Evolutionary conservation across 1,140 invertebrate genomes (phyloP).

Genomic region (Drosophila hydei): DNA sequence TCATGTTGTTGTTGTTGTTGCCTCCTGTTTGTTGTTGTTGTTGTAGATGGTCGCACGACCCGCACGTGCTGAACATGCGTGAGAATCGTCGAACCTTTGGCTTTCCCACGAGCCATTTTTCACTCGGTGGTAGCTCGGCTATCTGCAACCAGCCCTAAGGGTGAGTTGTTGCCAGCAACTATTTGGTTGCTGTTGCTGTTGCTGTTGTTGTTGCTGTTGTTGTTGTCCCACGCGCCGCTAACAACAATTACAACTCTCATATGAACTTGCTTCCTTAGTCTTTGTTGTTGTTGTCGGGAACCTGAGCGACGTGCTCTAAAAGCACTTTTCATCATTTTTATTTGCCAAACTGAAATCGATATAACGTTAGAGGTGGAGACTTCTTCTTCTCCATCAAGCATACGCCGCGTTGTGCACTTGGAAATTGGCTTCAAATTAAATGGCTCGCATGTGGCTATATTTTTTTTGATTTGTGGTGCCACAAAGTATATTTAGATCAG

Average conservation of each 20-base stretch:
- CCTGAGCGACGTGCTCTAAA: slow-evolving; percentile 74
- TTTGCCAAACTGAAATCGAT: slow-evolving; percentile 41
- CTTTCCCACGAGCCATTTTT: slow-evolving; percentile 80
- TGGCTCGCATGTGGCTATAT: too few species aligned
- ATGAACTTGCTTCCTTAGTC: slow-evolving; percentile 37
- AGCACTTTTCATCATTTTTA: slow-evolving; percentile 72
- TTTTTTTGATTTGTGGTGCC: too few species aligned
- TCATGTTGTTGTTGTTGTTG: neutral
- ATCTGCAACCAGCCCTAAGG: slow-evolving; percentile 4
- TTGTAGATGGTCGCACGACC: slow-evolving; percentile 61
- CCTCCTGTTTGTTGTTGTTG: neutral
- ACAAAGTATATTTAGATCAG: too few species aligned
- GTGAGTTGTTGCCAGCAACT: slow-evolving; percentile 26
- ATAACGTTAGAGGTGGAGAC: neutral
- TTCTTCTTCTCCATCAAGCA: slow-evolving; percentile 6
- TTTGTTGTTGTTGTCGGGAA: slow-evolving; percentile 31
- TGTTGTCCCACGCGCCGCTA: slow-evolving; percentile 31
- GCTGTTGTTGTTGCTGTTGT: slow-evolving; percentile 9
- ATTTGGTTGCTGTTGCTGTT: slow-evolving; percentile 10
- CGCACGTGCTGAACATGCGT: slow-evolving; percentile 83
- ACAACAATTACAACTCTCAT: slow-evolving; percentile 15
- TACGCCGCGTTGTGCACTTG: slow-evolving; percentile 27
- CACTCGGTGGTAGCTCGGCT: slow-evolving; percentile 27
- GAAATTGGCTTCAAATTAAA: slow-evolving; percentile 12
- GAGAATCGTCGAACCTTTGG: slow-evolving; percentile 78